These are phyloP conservation scores for Tinea trinotella DNA, from an alignment of 2,888 invertebrate species.

Conservation along the genomic window DNA sequence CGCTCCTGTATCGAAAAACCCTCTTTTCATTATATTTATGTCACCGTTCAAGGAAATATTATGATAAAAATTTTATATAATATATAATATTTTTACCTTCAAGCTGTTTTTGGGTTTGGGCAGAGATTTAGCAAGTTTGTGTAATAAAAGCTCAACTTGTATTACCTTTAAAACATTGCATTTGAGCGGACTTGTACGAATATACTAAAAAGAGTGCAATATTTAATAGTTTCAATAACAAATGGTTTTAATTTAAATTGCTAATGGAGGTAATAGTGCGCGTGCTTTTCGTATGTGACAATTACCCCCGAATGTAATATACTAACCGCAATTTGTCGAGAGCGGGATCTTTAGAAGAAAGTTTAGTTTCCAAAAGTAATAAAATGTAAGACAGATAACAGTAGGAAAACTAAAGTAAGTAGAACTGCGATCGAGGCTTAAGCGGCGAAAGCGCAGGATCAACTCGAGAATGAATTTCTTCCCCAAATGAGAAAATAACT, in stretches of 20 bases:
- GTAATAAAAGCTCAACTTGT: no score
- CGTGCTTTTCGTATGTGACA: no score
- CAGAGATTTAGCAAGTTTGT: no score
- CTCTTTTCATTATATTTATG: neutral
- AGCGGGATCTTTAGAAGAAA: neutral
- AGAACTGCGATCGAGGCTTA: constrained; percentile 14
- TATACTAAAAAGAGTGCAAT: no score
- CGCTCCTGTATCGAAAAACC: neutral
- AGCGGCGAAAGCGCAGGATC: constrained; percentile 17
- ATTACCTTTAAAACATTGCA: no score
- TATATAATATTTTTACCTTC: no score
- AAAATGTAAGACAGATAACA: constrained; percentile 12
- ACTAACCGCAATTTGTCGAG: no score
- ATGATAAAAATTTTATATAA: neutral
- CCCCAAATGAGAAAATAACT: constrained; percentile 12
- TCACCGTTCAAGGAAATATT: neutral
- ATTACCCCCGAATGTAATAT: no score
- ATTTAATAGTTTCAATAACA: no score
- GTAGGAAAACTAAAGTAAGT: neutral
- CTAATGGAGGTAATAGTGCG: no score
- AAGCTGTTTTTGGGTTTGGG: neutral
- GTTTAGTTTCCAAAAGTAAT: neutral
- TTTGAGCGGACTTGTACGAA: no score
- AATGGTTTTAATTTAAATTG: no score
- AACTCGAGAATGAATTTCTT: constrained; percentile 15